A percentile compares a stretch with the other conserved stretches of the same genome.
These are phyloP conservation scores for Callithrix jacchus DNA, from an alignment of 2,113 vertebrate species.

Conservation along the genomic window DNA sequence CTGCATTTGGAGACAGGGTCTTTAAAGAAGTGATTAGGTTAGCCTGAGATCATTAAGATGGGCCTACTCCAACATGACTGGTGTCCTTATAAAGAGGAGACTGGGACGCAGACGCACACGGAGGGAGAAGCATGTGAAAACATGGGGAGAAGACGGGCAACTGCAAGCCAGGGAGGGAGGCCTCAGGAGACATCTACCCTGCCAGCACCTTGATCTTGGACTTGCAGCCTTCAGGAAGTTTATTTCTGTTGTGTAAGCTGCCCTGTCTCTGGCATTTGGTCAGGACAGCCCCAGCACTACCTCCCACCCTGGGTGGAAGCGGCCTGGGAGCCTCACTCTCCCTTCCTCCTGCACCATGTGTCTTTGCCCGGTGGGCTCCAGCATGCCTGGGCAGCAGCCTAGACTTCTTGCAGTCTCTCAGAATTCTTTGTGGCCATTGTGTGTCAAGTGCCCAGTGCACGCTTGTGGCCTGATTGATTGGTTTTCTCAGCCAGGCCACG, in stretches of 20 bases:
- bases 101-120: not conserved
- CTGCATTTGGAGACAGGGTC: not conserved
- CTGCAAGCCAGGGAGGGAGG: not conserved
- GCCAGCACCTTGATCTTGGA: not conserved
- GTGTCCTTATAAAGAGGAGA: not conserved
- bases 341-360: not conserved
- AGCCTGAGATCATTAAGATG: not conserved
- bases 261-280: not conserved
- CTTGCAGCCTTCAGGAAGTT: not conserved
- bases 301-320: not conserved
- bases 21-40: not conserved
- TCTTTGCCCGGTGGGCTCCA: not conserved
- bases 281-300: no score
- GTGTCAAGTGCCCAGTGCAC: not conserved
- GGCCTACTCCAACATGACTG: not conserved
- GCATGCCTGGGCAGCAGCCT: not conserved
- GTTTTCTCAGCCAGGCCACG: not conserved
- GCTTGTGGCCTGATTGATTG: not conserved
- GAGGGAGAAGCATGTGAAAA: not conserved
- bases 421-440: not conserved
- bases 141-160: not conserved
- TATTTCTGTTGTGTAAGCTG: not conserved
- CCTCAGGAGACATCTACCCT: not conserved
- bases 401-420: not conserved
- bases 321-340: not conserved